Evolutionary conservation across 2,797 vertebrate species (phyloP).

Genomic region (Myotis pilosus): DNA sequence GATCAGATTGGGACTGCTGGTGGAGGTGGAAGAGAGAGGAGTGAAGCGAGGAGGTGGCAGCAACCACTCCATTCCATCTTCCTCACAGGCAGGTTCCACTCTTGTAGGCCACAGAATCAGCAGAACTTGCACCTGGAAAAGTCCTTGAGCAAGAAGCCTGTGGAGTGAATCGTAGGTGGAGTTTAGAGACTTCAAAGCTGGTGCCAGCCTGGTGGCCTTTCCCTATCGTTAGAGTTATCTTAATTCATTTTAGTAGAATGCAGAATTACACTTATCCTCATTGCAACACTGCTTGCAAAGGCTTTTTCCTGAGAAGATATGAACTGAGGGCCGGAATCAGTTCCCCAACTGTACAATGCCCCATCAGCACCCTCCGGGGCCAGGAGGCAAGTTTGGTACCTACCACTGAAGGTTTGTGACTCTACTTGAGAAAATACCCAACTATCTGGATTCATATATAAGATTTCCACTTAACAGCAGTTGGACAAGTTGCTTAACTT

Average conservation of each 20-base stretch:
- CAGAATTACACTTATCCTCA: neutral
- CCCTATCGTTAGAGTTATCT: neutral
- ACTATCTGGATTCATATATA: neutral
- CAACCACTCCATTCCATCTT: neutral
- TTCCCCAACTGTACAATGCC: neutral
- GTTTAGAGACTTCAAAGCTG: neutral
- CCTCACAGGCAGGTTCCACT: neutral
- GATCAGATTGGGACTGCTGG: neutral
- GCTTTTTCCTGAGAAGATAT: neutral
- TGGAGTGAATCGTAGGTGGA: neutral
- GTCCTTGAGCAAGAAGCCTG: neutral
- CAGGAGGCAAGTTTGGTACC: neutral
- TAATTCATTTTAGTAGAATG: neutral
- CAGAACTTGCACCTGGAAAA: neutral
- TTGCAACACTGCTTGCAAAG: neutral
- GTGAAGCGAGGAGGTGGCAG: neutral
- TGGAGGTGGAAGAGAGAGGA: neutral
- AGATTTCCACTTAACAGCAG: neutral
- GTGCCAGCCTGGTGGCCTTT: neutral
- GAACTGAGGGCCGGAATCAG: neutral
- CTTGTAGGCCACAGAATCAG: neutral
- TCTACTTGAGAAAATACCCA: neutral
- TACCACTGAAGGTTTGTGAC: neutral
- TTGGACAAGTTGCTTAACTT: neutral
- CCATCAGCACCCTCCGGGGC: neutral